Evolutionary conservation across 2,888 invertebrate species (phyloP).

Genomic region (Torymus tubicola): DNA sequence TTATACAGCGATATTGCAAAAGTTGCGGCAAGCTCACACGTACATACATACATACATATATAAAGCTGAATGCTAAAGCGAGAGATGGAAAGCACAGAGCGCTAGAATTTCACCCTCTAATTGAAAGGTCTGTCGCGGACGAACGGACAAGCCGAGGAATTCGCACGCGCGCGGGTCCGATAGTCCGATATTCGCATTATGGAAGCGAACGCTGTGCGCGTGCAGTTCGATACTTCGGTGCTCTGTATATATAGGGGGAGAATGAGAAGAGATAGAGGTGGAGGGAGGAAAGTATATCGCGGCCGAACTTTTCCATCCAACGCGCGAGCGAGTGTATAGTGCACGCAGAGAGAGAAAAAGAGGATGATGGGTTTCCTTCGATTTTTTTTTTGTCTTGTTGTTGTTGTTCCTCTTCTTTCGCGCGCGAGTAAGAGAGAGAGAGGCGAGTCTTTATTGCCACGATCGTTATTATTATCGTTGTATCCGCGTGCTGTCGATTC

Average conservation of each 20-base stretch:
- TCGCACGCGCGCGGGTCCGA: neutral
- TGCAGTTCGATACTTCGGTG: neutral
- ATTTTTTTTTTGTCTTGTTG: slow-evolving; percentile 37
- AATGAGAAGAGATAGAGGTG: too few relatives aligned
- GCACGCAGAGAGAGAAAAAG: too few relatives aligned
- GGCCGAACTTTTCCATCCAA: neutral
- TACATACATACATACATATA: too few relatives aligned
- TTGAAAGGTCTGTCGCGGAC: slow-evolving; percentile 31
- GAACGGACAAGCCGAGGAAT: neutral
- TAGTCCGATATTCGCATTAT: slow-evolving; percentile 39
- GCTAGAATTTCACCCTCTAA: slow-evolving; percentile 32
- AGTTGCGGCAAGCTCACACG: neutral
- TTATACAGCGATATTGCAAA: slow-evolving; percentile 28
- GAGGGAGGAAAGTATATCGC: too few relatives aligned
- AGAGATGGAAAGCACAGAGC: neutral
- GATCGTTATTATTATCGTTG: neutral
- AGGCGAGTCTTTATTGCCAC: neutral
- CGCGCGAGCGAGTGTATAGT: neutral
- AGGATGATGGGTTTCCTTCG: neutral
- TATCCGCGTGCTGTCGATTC: neutral
- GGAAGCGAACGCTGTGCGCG: neutral
- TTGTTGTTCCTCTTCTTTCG: neutral
- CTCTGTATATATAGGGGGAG: too few relatives aligned
- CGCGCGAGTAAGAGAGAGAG: too few relatives aligned
- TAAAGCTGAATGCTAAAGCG: too few relatives aligned